A percentile compares a stretch with the other conserved stretches of the same genome.
Evolutionary conservation across 2,113 vertebrate species (phyloP).

Genomic region (Spea bombifrons): DNA sequence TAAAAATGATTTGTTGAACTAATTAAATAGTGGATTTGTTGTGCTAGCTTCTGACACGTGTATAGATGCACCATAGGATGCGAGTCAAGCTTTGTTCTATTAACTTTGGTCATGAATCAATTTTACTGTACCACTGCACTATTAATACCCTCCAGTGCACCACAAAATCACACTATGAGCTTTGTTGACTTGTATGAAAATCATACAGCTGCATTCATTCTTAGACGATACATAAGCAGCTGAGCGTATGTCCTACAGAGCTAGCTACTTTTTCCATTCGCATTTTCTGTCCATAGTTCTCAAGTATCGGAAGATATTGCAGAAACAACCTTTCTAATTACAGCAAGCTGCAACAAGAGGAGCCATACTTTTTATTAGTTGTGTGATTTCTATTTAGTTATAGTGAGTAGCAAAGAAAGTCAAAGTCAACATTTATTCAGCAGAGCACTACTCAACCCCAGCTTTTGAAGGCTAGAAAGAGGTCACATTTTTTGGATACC

Average conservation of each 20-base stretch:
- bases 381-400: too few species aligned
- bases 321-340: too few species aligned
- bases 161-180: slow-evolving; percentile 26
- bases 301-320: too few species aligned
- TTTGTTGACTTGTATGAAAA: slow-evolving; percentile 10
- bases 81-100: slow-evolving; percentile 20
- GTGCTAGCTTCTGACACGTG: background rate
- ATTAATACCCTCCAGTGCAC: slow-evolving; percentile 29
- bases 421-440: too few species aligned
- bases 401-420: too few species aligned
- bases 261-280: too few species aligned
- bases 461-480: too few species aligned
- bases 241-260: background rate
- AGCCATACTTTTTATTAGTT: too few species aligned
- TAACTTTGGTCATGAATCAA: slow-evolving; percentile 2
- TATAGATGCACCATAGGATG: slow-evolving; percentile 15
- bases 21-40: slow-evolving; percentile 25
- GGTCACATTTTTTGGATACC: too few species aligned
- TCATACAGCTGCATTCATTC: slow-evolving; percentile 9
- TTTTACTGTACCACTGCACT: slow-evolving; percentile 18
- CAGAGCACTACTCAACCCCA: too few species aligned
- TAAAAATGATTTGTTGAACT: slow-evolving; percentile 30
- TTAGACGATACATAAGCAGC: slow-evolving; percentile 2
- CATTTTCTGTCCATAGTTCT: too few species aligned
- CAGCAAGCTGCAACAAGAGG: too few species aligned